Base-by-base conservation (phyloP, 2,113 vertebrate species). In the Mus pahari region DNA sequence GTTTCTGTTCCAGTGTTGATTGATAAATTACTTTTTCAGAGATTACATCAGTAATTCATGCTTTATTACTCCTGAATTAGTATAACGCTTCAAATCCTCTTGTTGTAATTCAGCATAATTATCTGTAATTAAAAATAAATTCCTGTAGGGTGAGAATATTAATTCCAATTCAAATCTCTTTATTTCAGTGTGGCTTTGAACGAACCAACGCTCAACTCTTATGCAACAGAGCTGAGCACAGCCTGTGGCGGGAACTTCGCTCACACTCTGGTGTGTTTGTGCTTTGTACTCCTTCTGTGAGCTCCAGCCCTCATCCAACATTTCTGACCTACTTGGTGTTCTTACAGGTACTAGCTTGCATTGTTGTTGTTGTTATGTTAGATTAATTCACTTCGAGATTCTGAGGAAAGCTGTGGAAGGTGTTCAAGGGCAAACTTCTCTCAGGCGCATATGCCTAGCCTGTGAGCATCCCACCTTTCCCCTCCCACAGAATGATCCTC, bases 81-180 rank as follows among this genome's bases (percentile, higher is more conserved):
- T 0, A 3, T 94, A 97, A 94, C 55, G 4, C 88, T 97, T 97
- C 92, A 95, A 93, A 97, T 97, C 94, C 79, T 96, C 96, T 95
- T 91, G 33, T 95, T 91, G 22, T 89, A 92, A 96, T 96, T 97
- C 11, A 3, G 70, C 12, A 4, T 6, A 97, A 96, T 97, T 96
- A 97, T 94, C 95, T 95, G 75, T 93, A 97, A 97, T 97, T 50
- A 86, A 90, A 55, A 90, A 94, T 96, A 97, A 97, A 97, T 96
- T 97, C 96, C 86, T 91, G 89, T 96, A 95, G 0, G 50, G 82
- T 89, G 81, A 78, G 87, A 96, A 74, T 97, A 96, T 92, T 97
- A 62, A 64, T 97, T 90, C 20, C 66, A 97, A 91, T 62, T 31
- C 78, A 94, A 4, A 19, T 48, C 89, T 88, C 75, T 98, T 96